Evolutionary conservation across 2,113 vertebrate genomes (phyloP).

Genomic region (Cyanoramphus novaezelandiae): DNA sequence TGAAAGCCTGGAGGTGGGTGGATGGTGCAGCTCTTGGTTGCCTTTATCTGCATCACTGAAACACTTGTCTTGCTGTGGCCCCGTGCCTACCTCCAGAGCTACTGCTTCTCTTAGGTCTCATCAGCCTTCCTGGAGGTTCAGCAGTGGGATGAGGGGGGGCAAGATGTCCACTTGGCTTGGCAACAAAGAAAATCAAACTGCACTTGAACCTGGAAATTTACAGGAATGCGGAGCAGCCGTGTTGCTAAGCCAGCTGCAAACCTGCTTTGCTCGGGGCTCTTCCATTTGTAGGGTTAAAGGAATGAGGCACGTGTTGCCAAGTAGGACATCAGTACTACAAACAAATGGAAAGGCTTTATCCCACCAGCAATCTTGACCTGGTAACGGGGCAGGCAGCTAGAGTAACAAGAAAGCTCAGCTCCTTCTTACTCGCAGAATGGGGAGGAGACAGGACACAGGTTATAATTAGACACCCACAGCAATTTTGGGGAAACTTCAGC

Average conservation of each 20-base stretch:
- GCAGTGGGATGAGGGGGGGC: background rate
- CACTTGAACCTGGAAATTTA: constrained; percentile 74
- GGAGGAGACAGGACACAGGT: constrained; percentile 9
- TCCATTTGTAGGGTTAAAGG: constrained; percentile 62
- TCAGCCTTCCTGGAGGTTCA: background rate
- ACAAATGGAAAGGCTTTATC: constrained; percentile 49
- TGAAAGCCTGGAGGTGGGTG: background rate
- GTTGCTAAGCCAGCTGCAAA: constrained; percentile 62
- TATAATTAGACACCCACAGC: constrained; percentile 64
- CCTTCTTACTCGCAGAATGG: constrained; percentile 16
- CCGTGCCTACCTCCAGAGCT: rapidly evolving
- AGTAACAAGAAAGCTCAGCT: background rate
- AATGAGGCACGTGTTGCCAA: constrained; percentile 60
- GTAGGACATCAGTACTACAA: constrained; percentile 65
- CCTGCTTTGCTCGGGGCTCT: constrained; percentile 70
- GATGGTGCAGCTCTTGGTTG: background rate
- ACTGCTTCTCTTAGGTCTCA: background rate
- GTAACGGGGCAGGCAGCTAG: constrained; percentile 35
- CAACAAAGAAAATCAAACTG: constrained; percentile 21
- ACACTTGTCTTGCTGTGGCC: background rate
- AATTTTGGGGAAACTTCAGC: constrained; percentile 46
- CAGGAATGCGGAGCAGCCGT: constrained; percentile 67
- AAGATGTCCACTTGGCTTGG: constrained; percentile 10
- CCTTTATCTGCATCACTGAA: background rate
- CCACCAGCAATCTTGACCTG: constrained; percentile 27